Evolutionary conservation across 2,888 invertebrate species (phyloP).

Genomic region (Gryllus longicercus): DNA sequence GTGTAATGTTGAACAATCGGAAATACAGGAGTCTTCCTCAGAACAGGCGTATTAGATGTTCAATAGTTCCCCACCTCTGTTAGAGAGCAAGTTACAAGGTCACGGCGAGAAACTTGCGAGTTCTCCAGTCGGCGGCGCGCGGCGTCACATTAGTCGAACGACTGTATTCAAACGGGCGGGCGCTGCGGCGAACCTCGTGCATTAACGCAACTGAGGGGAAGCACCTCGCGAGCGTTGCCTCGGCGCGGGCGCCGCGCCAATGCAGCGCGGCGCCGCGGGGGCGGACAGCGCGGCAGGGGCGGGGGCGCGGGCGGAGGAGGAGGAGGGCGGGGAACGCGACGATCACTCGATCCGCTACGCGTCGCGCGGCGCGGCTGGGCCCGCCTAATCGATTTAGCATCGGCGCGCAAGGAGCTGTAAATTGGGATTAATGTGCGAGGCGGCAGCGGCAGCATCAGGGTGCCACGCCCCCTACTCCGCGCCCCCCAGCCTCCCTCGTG

Average conservation of each 20-base stretch:
- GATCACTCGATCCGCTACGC: neutral
- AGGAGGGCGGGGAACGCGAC: neutral
- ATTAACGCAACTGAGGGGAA: neutral
- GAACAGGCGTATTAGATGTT: too few relatives aligned
- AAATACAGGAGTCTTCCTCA: too few relatives aligned
- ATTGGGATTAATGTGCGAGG: conserved; percentile 17
- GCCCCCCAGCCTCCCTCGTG: neutral
- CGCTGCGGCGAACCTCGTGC: neutral
- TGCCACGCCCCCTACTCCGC: conserved; percentile 2
- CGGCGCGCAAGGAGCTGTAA: conserved; percentile 17
- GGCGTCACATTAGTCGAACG: neutral
- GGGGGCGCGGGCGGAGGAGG: neutral
- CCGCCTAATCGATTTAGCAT: conserved; percentile 17
- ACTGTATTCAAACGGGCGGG: neutral
- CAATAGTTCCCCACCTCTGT: too few relatives aligned
- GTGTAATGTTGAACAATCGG: too few relatives aligned
- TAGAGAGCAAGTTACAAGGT: too few relatives aligned
- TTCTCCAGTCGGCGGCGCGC: neutral
- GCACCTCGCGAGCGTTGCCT: neutral
- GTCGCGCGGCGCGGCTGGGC: neutral
- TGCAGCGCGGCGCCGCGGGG: too few relatives aligned
- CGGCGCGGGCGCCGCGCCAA: too few relatives aligned
- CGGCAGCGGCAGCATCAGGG: neutral
- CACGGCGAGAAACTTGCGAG: neutral
- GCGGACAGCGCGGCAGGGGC: too few relatives aligned